Evolutionary conservation across 1,140 invertebrate species (phyloP), one percentile per base, ranked within the genome.

Genomic region (Mizuhopecten yessoensis): DNA sequence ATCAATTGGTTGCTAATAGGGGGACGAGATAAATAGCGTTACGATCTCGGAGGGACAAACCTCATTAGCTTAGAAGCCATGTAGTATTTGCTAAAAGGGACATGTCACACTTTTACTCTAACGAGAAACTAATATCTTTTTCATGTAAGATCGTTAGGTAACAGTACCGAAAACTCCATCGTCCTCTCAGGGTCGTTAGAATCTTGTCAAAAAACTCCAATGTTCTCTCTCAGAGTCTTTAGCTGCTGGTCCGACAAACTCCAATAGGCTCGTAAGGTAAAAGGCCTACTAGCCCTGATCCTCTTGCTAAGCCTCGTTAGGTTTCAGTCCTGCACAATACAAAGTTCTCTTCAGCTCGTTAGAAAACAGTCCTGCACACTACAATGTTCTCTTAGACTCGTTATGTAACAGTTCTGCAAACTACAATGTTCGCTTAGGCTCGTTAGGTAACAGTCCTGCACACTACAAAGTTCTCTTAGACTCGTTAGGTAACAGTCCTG

Each of bases 81-180:
- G 57, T 11, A 29, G 57, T 75, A 75, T 75, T 75, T 75, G 57
- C 23, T 75, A 75, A 75, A 75, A 75, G 57, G 57, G 57, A 75
- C 57, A 75, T 75, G 57, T 75, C 57, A 75, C 57, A 75, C 57
- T n/a, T 75, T 5, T 5, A 75, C 23, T 9, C 57, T 75, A 75
- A 75, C 57, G 57, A 75, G 57, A 75, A 75, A 75, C 57, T 75
- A 75, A 75, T 75, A 75, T 29, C 57, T 75, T 75, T 75, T 75
- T 5, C n/a, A 29, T 75, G 57, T 75, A 75, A 75, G 57, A 23
- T 75, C 57, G 57, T 75, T 75, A 45, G 17, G 42, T 45, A 13
- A n/a, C 23, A 17, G 57, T 15, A 2, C 5, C 20, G 20, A 10
- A 13, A 49, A 20, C 45, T 49, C 5, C 36, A 39, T 5, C 13